These are phyloP conservation scores for Centropus unirufus DNA, from an alignment of 2,113 vertebrate species.

Conservation along the genomic window DNA sequence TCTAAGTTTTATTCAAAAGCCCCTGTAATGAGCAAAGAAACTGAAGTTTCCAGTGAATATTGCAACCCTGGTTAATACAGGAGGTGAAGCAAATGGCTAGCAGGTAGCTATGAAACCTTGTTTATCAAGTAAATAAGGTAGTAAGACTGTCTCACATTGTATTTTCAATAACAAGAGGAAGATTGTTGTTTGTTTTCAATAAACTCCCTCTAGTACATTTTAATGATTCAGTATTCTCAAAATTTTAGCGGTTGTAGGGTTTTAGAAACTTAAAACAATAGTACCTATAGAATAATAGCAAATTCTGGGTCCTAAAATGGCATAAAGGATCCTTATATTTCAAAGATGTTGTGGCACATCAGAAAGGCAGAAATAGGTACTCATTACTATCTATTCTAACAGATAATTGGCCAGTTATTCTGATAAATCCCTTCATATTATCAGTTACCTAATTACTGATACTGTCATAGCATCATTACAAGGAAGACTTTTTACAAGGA, in stretches of 20 bases:
- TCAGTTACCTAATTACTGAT: background rate
- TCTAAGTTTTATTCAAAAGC: background rate
- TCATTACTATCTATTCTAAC: background rate
- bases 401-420: background rate
- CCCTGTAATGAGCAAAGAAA: background rate
- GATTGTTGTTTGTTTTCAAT: background rate
- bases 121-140: background rate
- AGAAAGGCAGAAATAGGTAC: background rate
- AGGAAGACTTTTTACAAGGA: too few relatives aligned
- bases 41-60: background rate
- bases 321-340: background rate
- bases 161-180: background rate
- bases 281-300: background rate
- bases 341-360: background rate
- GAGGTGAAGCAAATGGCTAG: background rate
- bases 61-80: background rate
- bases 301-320: background rate
- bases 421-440: background rate
- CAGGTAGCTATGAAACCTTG: background rate
- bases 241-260: background rate
- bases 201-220: fast-evolving
- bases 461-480: background rate
- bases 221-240: background rate
- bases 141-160: background rate
- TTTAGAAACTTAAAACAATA: background rate